Percentiles rank a stretch among this genome's conserved stretches.
Evolutionary conservation across 2,888 invertebrate genomes (phyloP).

Genomic region (Leucoma salicis): DNA sequence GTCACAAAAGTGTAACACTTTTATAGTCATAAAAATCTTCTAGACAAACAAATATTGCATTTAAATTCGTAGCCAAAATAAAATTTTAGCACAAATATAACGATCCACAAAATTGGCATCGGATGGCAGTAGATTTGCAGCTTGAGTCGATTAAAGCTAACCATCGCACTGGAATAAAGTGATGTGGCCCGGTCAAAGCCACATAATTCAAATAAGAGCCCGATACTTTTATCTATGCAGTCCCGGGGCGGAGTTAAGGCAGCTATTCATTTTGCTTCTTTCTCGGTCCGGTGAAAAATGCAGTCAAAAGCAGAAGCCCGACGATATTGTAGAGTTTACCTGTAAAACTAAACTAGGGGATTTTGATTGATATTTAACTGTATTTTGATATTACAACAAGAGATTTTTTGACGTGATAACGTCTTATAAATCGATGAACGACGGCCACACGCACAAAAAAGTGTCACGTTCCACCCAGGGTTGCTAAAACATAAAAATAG

Average conservation of each 20-base stretch:
- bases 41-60: too few species aligned
- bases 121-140: neutral
- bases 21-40: too few species aligned
- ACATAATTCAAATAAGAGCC: conserved; percentile 57
- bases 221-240: conserved; percentile 55
- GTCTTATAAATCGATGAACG: too few species aligned
- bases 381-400: too few species aligned
- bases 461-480: too few species aligned
- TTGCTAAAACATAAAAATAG: too few species aligned
- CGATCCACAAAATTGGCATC: conserved; percentile 5
- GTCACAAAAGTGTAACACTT: too few species aligned
- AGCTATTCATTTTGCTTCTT: conserved; percentile 53
- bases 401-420: too few species aligned
- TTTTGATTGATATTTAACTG: too few species aligned
- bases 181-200: conserved; percentile 39
- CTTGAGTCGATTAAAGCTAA: conserved; percentile 20
- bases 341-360: conserved; percentile 42
- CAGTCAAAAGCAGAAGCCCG: conserved; percentile 33
- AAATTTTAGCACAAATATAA: neutral
- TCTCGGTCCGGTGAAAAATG: conserved; percentile 31
- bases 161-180: conserved; percentile 30
- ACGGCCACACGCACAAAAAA: too few species aligned
- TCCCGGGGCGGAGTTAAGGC: conserved; percentile 47
- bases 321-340: conserved; percentile 51
- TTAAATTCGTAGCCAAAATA: too few species aligned